Evolutionary conservation across 2,888 invertebrate species (phyloP).

Genomic region (Microplitis manilae): DNA sequence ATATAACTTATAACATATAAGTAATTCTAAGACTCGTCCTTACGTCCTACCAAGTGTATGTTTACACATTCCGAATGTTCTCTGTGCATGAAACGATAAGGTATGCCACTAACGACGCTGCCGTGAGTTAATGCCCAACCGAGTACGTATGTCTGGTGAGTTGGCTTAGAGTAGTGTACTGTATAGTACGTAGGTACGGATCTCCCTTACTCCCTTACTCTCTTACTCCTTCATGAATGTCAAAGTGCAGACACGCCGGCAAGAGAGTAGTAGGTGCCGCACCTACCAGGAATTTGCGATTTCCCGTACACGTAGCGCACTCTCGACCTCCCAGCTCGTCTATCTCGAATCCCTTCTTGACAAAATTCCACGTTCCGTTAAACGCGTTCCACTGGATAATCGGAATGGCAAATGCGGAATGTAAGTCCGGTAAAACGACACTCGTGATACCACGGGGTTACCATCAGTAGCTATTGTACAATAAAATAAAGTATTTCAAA

Average conservation of each 20-base stretch:
- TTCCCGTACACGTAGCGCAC: slow-evolving; percentile 53
- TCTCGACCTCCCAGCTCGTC: slow-evolving; percentile 46
- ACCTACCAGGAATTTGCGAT: slow-evolving; percentile 67
- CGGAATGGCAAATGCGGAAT: slow-evolving; percentile 44
- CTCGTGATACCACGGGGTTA: background rate
- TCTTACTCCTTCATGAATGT: slow-evolving; percentile 46
- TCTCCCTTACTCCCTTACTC: slow-evolving; percentile 25
- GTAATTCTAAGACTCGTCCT: background rate
- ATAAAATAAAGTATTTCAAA: background rate
- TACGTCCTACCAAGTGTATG: slow-evolving; percentile 45
- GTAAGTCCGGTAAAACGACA: slow-evolving; percentile 48
- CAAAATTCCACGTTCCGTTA: slow-evolving; percentile 45
- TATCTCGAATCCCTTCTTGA: slow-evolving; percentile 41
- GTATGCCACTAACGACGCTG: slow-evolving; percentile 67
- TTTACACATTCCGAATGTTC: slow-evolving; percentile 62
- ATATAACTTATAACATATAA: background rate
- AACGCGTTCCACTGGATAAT: slow-evolving; percentile 44
- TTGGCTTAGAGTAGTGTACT: background rate
- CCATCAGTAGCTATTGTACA: background rate
- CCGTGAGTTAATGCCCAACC: slow-evolving; percentile 57
- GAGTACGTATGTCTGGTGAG: slow-evolving; percentile 27
- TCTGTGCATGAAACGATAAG: slow-evolving; percentile 63
- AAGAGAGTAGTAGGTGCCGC: slow-evolving; percentile 49
- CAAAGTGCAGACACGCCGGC: slow-evolving; percentile 50
- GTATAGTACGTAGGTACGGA: background rate